A percentile compares a stretch with the other conserved stretches of the same genome.
phyloP scores from a whole-genome alignment of 2,888 invertebrate species.

The Lymantria monacha region DNA sequence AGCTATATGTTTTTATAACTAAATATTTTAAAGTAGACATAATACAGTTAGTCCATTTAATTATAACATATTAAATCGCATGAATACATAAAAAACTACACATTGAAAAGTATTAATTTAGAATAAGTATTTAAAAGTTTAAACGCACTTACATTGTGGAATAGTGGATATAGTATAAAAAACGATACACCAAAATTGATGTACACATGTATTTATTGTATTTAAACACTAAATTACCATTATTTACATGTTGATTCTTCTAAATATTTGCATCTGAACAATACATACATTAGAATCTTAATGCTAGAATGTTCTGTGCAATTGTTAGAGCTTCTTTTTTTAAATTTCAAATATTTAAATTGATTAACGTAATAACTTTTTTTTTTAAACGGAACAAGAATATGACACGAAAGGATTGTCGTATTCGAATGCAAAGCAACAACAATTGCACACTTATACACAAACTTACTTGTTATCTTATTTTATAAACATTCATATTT shows the following conservation, averaged over 20 bases:
- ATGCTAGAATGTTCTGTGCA: conserved; percentile 68
- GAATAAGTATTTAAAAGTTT: conserved; percentile 12
- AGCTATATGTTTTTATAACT: conserved; percentile 20
- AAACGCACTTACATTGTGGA: conserved; percentile 13
- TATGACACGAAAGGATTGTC: conserved; percentile 10
- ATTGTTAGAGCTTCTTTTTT: conserved; percentile 59
- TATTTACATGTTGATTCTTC: conserved; percentile 79
- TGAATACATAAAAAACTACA: conserved; percentile 21
- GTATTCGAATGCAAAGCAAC: conserved; percentile 46
- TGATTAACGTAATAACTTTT: conserved; percentile 19
- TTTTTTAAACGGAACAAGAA: conserved; percentile 15
- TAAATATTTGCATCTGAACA: conserved; percentile 82
- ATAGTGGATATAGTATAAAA: conserved; percentile 47
- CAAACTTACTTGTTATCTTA: conserved; percentile 60
- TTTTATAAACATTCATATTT: conserved; percentile 50
- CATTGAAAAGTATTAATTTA: conserved; percentile 13
- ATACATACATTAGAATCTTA: conserved; percentile 81
- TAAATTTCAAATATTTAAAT: neutral
- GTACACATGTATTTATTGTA: conserved; percentile 40
- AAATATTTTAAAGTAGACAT: conserved; percentile 26
- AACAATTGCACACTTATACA: conserved; percentile 76
- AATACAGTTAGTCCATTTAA: conserved; percentile 30
- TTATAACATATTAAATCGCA: conserved; percentile 16
- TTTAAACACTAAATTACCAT: conserved; percentile 61
- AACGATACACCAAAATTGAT: conserved; percentile 63